Conservation (phyloP, 64 coral and sea anemone species). For the Trachythela sp. region DNA sequence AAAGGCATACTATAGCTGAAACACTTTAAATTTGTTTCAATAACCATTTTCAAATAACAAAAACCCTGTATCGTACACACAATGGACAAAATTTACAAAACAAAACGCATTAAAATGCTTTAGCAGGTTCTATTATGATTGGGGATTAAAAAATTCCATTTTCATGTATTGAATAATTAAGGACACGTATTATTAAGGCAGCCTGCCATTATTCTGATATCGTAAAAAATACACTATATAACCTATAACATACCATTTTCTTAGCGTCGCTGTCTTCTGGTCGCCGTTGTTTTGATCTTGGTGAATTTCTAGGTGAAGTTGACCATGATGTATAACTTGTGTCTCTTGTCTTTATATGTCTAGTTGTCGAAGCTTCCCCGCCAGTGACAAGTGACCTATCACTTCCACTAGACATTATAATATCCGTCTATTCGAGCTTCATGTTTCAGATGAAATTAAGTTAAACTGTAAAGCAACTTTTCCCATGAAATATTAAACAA, state of each 20-base stretch:
- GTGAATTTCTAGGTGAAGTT: slow-evolving; percentile 1
- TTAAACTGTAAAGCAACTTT: not conserved
- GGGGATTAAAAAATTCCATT: too few species aligned
- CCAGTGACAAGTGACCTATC: not conserved
- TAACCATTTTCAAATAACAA: too few species aligned
- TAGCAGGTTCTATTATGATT: too few species aligned
- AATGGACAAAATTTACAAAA: too few species aligned
- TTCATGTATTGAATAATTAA: not conserved
- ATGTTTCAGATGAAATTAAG: not conserved
- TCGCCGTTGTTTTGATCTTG: not conserved
- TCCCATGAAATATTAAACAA: not conserved
- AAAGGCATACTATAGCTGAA: too few species aligned
- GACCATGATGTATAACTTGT: not conserved
- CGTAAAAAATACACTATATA: not conserved
- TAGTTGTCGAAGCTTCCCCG: not conserved
- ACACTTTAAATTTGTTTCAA: too few species aligned
- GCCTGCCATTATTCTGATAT: not conserved
- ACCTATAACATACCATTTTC: slow-evolving; percentile 6
- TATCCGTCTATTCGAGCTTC: not conserved
- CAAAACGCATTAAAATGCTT: too few species aligned
- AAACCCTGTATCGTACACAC: too few species aligned
- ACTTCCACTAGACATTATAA: slow-evolving; percentile 1
- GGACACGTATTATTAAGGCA: not conserved
- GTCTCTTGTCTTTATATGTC: not conserved
- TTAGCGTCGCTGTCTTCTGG: not conserved